Percentiles rank a stretch among this genome's conserved stretches.
These are phyloP conservation scores for Delphinus delphis DNA, from an alignment of 2,113 vertebrate species.

Conservation along the genomic window DNA sequence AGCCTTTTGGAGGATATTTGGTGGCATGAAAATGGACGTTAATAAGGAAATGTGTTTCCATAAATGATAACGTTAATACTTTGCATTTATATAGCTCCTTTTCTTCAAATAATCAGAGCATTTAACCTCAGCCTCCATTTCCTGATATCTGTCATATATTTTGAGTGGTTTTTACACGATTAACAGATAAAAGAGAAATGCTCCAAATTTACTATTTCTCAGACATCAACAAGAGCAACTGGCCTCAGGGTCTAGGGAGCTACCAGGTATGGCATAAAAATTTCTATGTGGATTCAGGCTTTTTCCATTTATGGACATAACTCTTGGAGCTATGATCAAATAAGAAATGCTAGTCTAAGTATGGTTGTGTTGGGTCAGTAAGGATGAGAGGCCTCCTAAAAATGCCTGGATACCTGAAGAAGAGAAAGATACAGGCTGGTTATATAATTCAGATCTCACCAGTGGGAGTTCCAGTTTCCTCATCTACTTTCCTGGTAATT, in stretches of 20 bases:
- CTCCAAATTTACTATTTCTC: neutral
- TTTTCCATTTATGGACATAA: neutral
- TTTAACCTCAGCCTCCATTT: neutral
- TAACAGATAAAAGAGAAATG: neutral
- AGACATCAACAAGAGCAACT: neutral
- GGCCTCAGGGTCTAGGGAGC: neutral
- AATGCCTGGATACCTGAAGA: neutral
- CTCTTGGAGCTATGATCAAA: neutral
- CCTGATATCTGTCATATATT: neutral
- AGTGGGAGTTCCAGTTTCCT: neutral
- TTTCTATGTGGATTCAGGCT: neutral
- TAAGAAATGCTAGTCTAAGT: neutral
- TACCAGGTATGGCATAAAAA: neutral
- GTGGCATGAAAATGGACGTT: neutral
- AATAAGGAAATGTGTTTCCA: neutral
- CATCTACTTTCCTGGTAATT: neutral
- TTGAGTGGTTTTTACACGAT: neutral
- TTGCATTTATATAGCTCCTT: neutral
- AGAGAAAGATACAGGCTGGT: neutral
- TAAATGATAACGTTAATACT: neutral
- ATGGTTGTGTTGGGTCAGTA: neutral
- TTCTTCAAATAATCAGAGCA: neutral
- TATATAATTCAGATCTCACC: neutral
- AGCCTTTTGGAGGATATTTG: neutral
- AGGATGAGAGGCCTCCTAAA: neutral